phyloP scores from a whole-genome alignment of 2,888 invertebrate genomes.

The Encarsia formosa region DNA sequence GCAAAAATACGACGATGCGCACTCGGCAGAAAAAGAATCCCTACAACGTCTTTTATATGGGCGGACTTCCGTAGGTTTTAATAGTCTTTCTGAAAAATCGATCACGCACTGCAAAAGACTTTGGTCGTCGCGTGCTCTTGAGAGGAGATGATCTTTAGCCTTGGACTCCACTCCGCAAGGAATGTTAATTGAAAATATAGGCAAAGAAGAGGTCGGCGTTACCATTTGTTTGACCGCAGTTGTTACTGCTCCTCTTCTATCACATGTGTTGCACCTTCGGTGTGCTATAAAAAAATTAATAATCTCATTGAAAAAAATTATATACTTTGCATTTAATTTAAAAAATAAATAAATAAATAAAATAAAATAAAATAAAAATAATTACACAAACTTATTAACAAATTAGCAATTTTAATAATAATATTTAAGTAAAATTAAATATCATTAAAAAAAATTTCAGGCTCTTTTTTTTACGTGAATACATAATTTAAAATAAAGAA shows the following conservation, averaged over 20 bases:
- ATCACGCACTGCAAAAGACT: conserved; percentile 8
- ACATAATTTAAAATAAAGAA: background rate
- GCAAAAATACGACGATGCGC: conserved; percentile 8
- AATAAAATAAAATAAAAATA: no score
- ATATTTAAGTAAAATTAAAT: no score
- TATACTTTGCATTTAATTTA: no score
- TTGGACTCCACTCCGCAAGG: conserved; percentile 16
- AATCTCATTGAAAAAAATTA: no score
- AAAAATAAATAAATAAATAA: no score
- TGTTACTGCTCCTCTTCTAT: conserved; percentile 31
- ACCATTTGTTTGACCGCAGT: conserved; percentile 3
- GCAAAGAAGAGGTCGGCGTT: conserved; percentile 8
- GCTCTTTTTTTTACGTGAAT: background rate
- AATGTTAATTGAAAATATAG: conserved; percentile 19
- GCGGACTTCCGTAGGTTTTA: conserved; percentile 2
- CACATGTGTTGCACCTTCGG: conserved; percentile 51
- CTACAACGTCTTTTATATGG: background rate
- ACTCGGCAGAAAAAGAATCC: conserved; percentile 8
- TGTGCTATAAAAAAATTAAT: conserved; percentile 44
- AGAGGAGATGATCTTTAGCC: conserved; percentile 15
- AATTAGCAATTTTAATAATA: no score
- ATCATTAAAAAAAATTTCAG: no score
- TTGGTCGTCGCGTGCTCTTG: conserved; percentile 7
- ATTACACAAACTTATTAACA: no score
- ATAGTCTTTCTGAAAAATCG: conserved; percentile 13